Evolutionary conservation across 1,140 invertebrate species (phyloP).

Genomic region (Camponotus pennsylvanicus): DNA sequence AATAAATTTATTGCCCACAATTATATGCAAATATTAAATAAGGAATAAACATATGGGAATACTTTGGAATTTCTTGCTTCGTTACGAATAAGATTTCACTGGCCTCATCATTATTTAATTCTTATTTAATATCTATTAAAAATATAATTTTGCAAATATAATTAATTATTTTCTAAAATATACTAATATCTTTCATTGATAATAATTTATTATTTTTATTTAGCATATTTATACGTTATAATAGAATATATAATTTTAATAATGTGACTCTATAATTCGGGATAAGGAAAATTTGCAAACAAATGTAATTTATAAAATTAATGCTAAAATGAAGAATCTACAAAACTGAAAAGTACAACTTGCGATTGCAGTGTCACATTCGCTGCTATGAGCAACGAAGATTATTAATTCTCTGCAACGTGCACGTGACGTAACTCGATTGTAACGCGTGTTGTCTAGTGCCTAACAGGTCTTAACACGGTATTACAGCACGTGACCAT

Average conservation of each 20-base stretch:
- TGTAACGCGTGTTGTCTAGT: conserved; percentile 61
- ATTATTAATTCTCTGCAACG: conserved; percentile 65
- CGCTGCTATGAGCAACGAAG: background rate
- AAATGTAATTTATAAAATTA: background rate
- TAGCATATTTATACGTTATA: background rate
- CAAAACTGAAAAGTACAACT: background rate
- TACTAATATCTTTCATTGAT: too few species aligned
- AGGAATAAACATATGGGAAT: background rate
- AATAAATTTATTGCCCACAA: too few species aligned
- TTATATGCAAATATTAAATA: background rate
- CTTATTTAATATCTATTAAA: too few species aligned
- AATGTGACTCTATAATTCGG: background rate
- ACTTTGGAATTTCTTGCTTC: too few species aligned
- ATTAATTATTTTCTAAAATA: too few species aligned
- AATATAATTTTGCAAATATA: too few species aligned
- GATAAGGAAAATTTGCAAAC: background rate
- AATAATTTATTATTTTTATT: background rate
- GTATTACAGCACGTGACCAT: conserved; percentile 59
- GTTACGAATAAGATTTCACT: too few species aligned
- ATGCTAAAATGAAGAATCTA: background rate
- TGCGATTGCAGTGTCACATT: background rate
- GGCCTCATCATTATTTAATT: too few species aligned
- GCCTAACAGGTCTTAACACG: conserved; percentile 64
- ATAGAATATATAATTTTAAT: background rate
- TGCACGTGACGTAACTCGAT: conserved; percentile 65